A percentile compares a stretch with the other conserved stretches of the same genome.
These are phyloP conservation scores for Drosophila hawaiiensis DNA, from an alignment of 2,888 invertebrate genomes.

Conservation along the genomic window DNA sequence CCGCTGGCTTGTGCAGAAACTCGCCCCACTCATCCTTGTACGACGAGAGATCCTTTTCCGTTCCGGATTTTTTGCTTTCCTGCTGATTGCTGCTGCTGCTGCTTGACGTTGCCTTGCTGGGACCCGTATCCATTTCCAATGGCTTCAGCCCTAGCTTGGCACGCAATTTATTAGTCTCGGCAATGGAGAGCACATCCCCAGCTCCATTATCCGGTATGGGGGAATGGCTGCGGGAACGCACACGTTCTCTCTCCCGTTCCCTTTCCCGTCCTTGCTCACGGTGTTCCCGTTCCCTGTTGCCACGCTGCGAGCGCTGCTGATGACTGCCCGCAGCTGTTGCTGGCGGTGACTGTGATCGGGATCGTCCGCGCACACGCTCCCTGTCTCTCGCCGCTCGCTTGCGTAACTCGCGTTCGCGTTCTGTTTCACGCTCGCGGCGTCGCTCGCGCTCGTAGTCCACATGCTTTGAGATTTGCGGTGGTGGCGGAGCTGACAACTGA, in stretches of 20 bases:
- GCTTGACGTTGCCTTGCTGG: conserved; percentile 78
- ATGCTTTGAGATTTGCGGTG: conserved; percentile 77
- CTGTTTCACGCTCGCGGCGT: conserved; percentile 56
- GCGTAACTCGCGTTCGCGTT: conserved; percentile 63
- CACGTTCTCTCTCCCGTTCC: conserved; percentile 33
- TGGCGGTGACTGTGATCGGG: conserved; percentile 44
- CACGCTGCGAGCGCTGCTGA: conserved; percentile 64
- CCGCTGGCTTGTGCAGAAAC: conserved; percentile 94
- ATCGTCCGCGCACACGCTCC: conserved; percentile 47
- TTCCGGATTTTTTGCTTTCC: conserved; percentile 48
- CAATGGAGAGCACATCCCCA: conserved; percentile 89
- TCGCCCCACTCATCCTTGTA: conserved; percentile 88
- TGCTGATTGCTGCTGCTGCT: conserved; percentile 40
- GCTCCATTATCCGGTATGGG: conserved; percentile 85
- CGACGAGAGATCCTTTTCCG: conserved; percentile 78
- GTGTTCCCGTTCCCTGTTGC: conserved; percentile 30
- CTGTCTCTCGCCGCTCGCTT: conserved; percentile 48
- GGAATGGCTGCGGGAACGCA: conserved; percentile 59
- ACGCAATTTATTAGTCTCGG: conserved; percentile 94
- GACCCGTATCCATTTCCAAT: conserved; percentile 88
- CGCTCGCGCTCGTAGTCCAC: conserved; percentile 72
- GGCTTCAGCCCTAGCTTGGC: conserved; percentile 98
- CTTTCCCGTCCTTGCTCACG: conserved; percentile 23
- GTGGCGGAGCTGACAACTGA: conserved; percentile 74
- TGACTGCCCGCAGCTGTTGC: not conserved